Conservation (phyloP, 2,113 vertebrate species). For the Stegastes partitus region DNA sequence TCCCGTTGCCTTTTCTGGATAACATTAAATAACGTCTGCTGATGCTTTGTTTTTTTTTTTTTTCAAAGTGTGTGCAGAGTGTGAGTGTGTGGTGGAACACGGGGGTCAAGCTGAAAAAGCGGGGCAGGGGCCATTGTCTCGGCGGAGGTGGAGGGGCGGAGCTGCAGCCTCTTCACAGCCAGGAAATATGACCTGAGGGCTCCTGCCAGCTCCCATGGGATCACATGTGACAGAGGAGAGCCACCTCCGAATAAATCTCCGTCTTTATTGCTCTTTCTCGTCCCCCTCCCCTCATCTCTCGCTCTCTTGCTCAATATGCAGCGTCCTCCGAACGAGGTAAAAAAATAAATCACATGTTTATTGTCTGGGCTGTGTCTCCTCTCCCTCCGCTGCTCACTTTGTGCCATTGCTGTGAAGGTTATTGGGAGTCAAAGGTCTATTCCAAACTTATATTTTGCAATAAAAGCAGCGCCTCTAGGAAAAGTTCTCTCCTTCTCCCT, state of each 20-base stretch:
- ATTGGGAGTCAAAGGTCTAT: constrained; percentile 31
- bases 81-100: constrained; percentile 41
- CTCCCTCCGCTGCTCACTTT: constrained; percentile 11
- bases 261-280: constrained; percentile 73
- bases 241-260: constrained; percentile 82
- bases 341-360: constrained; percentile 79
- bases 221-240: constrained; percentile 77
- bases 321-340: constrained; percentile 66
- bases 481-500: background rate
- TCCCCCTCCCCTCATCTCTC: constrained; percentile 48
- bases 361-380: constrained; percentile 41
- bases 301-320: constrained; percentile 62
- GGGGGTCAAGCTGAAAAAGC: constrained; percentile 63
- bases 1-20: constrained; percentile 19
- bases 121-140: constrained; percentile 63
- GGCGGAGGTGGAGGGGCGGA: constrained; percentile 54
- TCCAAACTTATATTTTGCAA: constrained; percentile 28
- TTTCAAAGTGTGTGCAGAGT: constrained; percentile 25
- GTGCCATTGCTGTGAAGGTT: constrained; percentile 26
- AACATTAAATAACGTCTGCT: constrained; percentile 31
- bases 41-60: constrained; percentile 10
- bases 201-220: constrained; percentile 74
- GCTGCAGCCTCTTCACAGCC: constrained; percentile 54
- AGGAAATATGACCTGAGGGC: constrained; percentile 82
- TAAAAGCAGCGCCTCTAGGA: constrained; percentile 24